Evolutionary conservation across 2,797 vertebrate genomes (phyloP).

Genomic region (Danio jaintianensis): DNA sequence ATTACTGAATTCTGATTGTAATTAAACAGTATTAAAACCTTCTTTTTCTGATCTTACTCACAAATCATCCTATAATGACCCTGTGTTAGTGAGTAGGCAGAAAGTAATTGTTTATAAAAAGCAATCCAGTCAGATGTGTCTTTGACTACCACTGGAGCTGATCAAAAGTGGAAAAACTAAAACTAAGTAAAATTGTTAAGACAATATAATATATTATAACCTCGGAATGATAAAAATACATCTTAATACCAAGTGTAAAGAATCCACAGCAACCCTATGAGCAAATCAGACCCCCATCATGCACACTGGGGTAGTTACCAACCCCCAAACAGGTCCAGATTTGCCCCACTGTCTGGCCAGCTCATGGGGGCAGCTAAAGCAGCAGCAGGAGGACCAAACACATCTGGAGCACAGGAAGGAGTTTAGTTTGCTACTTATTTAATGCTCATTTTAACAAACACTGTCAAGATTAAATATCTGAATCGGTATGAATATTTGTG

Average conservation of each 20-base stretch:
- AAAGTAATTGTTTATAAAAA: no score
- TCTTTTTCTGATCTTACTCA: no score
- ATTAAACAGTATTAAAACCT: no score
- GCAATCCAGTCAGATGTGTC: no score
- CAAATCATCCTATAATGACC: no score
- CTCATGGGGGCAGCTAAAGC: slow-evolving; percentile 86
- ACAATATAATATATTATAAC: no score
- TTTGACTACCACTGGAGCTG: neutral
- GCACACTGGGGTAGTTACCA: slow-evolving; percentile 79
- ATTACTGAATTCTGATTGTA: no score
- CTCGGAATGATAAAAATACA: no score
- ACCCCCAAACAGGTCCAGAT: slow-evolving; percentile 97
- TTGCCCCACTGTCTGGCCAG: slow-evolving; percentile 89
- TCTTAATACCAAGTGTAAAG: no score
- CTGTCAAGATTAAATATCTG: neutral
- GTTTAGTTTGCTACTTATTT: slow-evolving; percentile 45
- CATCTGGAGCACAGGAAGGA: slow-evolving; percentile 75
- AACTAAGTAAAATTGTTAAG: no score
- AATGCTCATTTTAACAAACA: neutral
- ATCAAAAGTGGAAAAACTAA: no score
- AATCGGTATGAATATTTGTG: neutral
- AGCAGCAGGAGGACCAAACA: slow-evolving; percentile 87
- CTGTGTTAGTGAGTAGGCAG: no score
- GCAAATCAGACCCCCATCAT: slow-evolving; percentile 38
- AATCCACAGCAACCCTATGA: slow-evolving; percentile 28